Base-by-base conservation (phyloP, 2,113 vertebrate species). In the Mus spicilegus region DNA sequence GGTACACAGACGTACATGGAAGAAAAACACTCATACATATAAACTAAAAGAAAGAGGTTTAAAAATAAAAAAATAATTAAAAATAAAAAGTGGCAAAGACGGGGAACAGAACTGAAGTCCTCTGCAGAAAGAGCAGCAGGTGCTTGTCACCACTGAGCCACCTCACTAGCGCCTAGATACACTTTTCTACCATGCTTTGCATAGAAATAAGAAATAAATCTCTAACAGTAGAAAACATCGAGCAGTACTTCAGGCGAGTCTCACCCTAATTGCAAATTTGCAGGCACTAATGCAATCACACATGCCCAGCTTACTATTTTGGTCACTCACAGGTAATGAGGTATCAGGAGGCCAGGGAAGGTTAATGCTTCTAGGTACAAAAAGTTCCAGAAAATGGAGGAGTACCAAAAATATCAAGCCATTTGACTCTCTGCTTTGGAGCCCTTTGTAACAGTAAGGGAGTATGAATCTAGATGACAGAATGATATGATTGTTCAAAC, bases 391-490 rank as follows among this genome's bases (percentile, higher is more conserved):
- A 97, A 84, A 72, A 28, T 51, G 69, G 95, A 97, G 77, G 54
- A 51, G 76, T 24, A 96, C 78, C 49, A 95, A 85, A 90, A 94
- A 70, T 56, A 92, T 13, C 73, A 92, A 96, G 61, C 54, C 49
- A 90, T 91, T 81, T 90, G 87, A 97, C 86, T 84, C 88, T 97
- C 89, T 49, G 30, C 26, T 98, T 97, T 90, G 91, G 49, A 96
- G 46, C 17, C 61, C 72, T 85, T 77, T 91, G 17, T 70, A 76
- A 67, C 94, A 96, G 95, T 77, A 56, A 93, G 76, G 95, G 96
- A 51, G 77, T 56, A 73, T 0, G 86, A 96, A 26, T 56, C 69
- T 2, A 96, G n/a, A 94, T 94, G 85, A 12, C 90, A 95, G 85
- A 96, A 97, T 56, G 94, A 80, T 54, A 92, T 93, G 19, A 76